These are phyloP conservation scores for Peucedramus taeniatus DNA, from an alignment of 2,113 vertebrate genomes.

Conservation along the genomic window DNA sequence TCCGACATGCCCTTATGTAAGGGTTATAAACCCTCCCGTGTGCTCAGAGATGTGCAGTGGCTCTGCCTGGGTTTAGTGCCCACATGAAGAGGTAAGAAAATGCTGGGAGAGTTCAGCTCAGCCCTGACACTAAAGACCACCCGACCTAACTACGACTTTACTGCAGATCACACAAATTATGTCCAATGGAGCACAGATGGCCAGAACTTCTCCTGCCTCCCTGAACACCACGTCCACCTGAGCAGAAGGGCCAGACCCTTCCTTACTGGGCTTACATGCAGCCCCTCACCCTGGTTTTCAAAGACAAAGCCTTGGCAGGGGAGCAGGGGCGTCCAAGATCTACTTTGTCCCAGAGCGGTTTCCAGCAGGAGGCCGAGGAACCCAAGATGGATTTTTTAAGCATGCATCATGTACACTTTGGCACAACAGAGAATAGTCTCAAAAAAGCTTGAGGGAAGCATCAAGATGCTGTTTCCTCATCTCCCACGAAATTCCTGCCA, in stretches of 20 bases:
- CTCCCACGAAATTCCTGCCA: background rate
- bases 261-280: background rate
- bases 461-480: background rate
- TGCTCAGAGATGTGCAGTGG: background rate
- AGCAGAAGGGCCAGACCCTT: background rate
- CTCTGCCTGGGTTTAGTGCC: background rate
- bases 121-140: background rate
- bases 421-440: background rate
- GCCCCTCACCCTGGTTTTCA: background rate
- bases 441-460: background rate
- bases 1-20: background rate
- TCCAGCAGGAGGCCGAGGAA: background rate
- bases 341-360: background rate
- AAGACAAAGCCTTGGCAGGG: background rate
- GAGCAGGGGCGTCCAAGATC: background rate
- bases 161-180: background rate
- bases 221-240: too few relatives aligned
- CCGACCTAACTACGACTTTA: background rate
- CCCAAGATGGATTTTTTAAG: background rate
- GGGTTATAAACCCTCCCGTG: background rate
- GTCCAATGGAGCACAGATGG: background rate
- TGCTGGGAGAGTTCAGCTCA: accelerated
- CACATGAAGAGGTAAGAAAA: background rate
- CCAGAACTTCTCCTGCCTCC: background rate
- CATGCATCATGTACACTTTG: background rate